Evolutionary conservation across 2,113 vertebrate genomes (phyloP).

Genomic region (Chascanopsetta lugubris): DNA sequence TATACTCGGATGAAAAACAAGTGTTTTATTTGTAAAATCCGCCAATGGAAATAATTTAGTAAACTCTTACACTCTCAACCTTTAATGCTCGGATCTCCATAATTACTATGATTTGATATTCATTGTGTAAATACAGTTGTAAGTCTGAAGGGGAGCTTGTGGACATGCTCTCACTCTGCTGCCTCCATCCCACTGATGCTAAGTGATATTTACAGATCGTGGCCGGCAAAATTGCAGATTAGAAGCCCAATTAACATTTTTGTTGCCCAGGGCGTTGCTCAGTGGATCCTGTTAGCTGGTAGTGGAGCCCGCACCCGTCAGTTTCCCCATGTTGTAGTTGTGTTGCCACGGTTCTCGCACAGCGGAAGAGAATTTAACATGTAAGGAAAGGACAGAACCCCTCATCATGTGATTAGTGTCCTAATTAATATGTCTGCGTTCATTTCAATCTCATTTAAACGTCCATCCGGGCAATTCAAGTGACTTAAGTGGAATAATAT

Average conservation of each 20-base stretch:
- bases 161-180: conserved; percentile 53
- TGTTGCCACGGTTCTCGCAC: conserved; percentile 13
- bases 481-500: conserved; percentile 72
- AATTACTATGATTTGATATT: not conserved
- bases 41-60: too few relatives aligned
- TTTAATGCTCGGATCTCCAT: too few relatives aligned
- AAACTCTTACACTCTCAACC: too few relatives aligned
- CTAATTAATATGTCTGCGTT: conserved; percentile 74
- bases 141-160: conserved; percentile 15
- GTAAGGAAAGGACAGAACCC: conserved; percentile 62
- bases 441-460: conserved; percentile 77
- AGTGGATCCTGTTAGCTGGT: conserved; percentile 67
- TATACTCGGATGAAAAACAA: too few relatives aligned
- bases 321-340: conserved; percentile 17
- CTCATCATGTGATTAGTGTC: conserved; percentile 69
- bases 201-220: conserved; percentile 82
- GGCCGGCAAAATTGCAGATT: conserved; percentile 79
- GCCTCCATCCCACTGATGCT: conserved; percentile 71
- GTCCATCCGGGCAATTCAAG: conserved; percentile 71
- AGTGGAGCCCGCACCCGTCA: conserved; percentile 48
- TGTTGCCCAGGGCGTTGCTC: conserved; percentile 76
- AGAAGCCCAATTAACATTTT: conserved; percentile 84
- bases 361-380: conserved; percentile 53
- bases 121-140: not conserved
- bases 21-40: too few relatives aligned